Evolutionary conservation across 2,113 vertebrate species (phyloP), one percentile per base, ranked within the genome.

Genomic region (Phylloscopus trochiloides): DNA sequence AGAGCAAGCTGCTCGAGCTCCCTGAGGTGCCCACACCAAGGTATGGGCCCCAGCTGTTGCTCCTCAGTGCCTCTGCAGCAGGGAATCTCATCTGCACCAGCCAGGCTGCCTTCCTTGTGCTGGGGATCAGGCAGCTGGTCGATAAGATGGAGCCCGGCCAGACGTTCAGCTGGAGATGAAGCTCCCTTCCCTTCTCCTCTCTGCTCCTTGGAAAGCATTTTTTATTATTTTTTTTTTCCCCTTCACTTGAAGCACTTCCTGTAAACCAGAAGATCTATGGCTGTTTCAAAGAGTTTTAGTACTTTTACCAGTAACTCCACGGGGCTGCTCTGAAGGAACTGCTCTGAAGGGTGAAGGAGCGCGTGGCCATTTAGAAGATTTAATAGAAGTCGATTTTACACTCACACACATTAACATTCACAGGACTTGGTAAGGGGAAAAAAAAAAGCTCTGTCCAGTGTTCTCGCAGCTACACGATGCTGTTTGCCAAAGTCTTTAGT

Each of bases 321-420:
- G 4, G 92, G 4, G 2, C 54, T 50, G 94, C 83, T 80, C 55
- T 48, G 93, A 67, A 93, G 94, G 31, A 34, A 34, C 54, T 50
- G 94, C 83, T 80, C 55, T 48, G 93, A 67, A 93, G 94, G 94
- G 87, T 91, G 97, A 95, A 93, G 95, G 67, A 97, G 94, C 75
- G 94, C 86, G 48, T 7, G 65, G 96, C 95, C 94, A 94, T 97
- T 97, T 59, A 79, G 73, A 97, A 97, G 96, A 97, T 97, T 97
- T 97, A 97, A 96, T 90, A 95, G 95, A 93, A 97, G 97, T 96
- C 95, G 77, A 96, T 95, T 96, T 82, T 93, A 96, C 94, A 92
- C 95, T 96, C 92, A 77, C 92, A 92, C 79, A 83, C 95, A 96
- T 97, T 97, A 97, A 88, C 96, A 96, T 97, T 97, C 96, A 63